A percentile compares a stretch with the other conserved stretches of the same genome.
Conservation (phyloP, 2,113 vertebrate species). For the Apus apus region DNA sequence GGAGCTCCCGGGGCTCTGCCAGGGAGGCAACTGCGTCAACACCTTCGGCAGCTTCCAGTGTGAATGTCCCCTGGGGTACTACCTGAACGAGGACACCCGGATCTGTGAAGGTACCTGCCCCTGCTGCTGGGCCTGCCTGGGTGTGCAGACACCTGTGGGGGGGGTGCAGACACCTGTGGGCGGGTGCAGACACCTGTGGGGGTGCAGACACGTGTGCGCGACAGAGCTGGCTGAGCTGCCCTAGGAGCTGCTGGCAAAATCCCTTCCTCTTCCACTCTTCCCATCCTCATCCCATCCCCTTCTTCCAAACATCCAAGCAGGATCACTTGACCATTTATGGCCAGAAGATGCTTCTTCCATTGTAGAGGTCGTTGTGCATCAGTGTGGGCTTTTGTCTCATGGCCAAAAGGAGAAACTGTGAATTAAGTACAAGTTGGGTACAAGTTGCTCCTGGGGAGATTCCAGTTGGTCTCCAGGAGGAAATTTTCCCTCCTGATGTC, state of each 20-base stretch:
- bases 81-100: slow-evolving; percentile 87
- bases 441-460: no score
- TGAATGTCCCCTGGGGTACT: slow-evolving; percentile 88
- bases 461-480: no score
- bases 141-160: no score
- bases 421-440: no score
- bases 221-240: neutral
- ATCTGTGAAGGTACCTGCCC: slow-evolving; percentile 85
- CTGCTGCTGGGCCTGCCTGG: accelerated
- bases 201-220: accelerated
- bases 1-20: slow-evolving; percentile 91
- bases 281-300: neutral
- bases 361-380: no score
- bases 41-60: slow-evolving; percentile 97
- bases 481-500: no score
- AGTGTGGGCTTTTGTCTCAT: no score
- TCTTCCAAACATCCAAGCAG: neutral
- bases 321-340: no score
- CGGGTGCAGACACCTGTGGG: no score
- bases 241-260: neutral
- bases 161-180: neutral
- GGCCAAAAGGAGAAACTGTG: no score
- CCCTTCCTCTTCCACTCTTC: neutral
- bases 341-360: no score
- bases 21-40: slow-evolving; percentile 90